phyloP scores from a whole-genome alignment of 2,797 vertebrate species.

The Danio aesculapii region DNA sequence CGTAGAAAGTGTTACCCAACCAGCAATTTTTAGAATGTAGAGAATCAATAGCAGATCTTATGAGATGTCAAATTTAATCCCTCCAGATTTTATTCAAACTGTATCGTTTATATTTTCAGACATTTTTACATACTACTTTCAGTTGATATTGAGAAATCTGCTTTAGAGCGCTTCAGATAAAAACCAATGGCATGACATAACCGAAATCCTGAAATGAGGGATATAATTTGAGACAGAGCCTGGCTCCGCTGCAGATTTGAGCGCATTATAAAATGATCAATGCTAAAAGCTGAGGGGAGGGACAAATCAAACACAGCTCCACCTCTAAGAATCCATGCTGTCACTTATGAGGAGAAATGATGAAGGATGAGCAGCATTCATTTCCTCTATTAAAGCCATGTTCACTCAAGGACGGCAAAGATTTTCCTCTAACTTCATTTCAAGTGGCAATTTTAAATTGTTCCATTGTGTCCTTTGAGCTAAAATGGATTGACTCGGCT shows the following conservation, averaged over 20 bases:
- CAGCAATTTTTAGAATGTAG: no score
- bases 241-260: not conserved
- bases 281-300: not conserved
- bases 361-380: slow-evolving; percentile 30
- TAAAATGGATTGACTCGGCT: slow-evolving; percentile 31
- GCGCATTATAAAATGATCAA: not conserved
- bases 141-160: not conserved
- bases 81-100: no score
- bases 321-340: slow-evolving; percentile 10
- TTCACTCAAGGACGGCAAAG: slow-evolving; percentile 29
- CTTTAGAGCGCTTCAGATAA: not conserved
- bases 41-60: no score
- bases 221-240: not conserved
- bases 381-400: slow-evolving; percentile 40
- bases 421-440: slow-evolving; percentile 36
- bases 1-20: no score
- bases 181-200: not conserved
- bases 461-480: slow-evolving; percentile 40
- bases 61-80: no score
- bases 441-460: slow-evolving; percentile 23
- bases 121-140: not conserved
- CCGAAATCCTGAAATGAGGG: not conserved
- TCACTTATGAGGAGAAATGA: slow-evolving; percentile 13
- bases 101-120: no score
- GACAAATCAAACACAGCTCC: slow-evolving; percentile 8